Percentiles rank a stretch among this genome's conserved stretches.
These are phyloP conservation scores for Tokudaia tokunoshimensis DNA, from an alignment of 2,797 vertebrate genomes.

Conservation along the genomic window DNA sequence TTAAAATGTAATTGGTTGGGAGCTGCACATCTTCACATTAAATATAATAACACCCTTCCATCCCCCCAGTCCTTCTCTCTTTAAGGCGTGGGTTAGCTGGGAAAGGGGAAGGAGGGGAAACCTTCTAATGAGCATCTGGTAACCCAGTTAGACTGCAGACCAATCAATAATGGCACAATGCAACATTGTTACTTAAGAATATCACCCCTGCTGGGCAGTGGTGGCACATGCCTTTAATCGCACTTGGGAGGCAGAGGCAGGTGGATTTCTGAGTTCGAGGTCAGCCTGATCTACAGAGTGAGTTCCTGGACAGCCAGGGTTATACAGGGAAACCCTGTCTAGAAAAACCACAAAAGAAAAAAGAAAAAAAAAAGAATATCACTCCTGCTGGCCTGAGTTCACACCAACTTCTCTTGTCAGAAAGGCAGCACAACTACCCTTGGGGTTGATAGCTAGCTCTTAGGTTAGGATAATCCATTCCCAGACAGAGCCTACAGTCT, in stretches of 20 bases:
- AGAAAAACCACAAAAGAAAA: no score
- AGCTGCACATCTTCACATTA: background rate
- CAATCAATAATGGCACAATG: conserved; percentile 25
- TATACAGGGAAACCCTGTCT: no score
- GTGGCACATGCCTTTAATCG: no score
- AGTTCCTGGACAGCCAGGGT: no score
- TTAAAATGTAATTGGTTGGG: background rate
- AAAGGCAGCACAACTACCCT: conserved; percentile 22
- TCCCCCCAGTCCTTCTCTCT: background rate
- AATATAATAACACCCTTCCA: background rate
- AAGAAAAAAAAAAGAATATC: no score
- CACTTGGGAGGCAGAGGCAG: no score
- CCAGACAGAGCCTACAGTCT: background rate
- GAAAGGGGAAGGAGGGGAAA: background rate
- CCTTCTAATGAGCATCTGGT: background rate
- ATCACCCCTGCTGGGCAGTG: background rate
- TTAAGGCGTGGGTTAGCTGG: background rate
- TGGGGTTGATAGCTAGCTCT: conserved; percentile 40
- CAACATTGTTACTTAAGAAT: conserved; percentile 56
- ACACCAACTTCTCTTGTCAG: conserved; percentile 23
- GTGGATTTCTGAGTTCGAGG: no score
- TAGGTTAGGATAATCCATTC: background rate
- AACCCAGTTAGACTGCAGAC: conserved; percentile 51
- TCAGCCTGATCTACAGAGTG: no score
- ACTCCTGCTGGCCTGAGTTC: background rate